Base-by-base conservation (phyloP, 2,113 vertebrate genomes). In the Carassius carassius region DNA sequence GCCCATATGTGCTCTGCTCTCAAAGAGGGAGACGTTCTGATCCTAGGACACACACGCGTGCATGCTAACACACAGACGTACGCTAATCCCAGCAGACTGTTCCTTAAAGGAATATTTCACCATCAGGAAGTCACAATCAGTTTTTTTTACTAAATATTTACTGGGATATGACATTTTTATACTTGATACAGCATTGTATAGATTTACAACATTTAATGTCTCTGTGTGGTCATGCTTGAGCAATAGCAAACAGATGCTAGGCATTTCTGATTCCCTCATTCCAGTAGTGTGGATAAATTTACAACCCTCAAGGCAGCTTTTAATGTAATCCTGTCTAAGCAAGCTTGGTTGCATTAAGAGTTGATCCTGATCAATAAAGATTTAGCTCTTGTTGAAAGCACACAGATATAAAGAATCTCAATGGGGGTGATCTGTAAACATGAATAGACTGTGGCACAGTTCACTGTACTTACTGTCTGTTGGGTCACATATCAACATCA, bases 1-100 rank as follows among this genome's bases (percentile, higher is more conserved):
- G 77, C 25, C 87, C 84, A 86, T 86, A 84, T 88, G 87, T 80
- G 82, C 17, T 82, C 77, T 35, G 44, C 32, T 56, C 77, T 70
- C 19, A 11, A 56, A 82, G 35, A 58, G 62, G 25, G 17, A 65
- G 79, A 85, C 13, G 13, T 60, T 62, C 25, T 79, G 73, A 62
- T 69, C 37, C 25, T 69, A 32, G 37, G 19, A 51, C 19, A 81
- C 3, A 82, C 62, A 62, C 37, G 4, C 17, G 25, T 62, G 32
- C 69, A 65, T 63, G 51, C 32, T 56, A 49, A 62, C 74, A 73
- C 14, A 44, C 58, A 19, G 9, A 9, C 17, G 13, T 32, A 29
- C 19, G 8, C 23, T 56, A 41, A 56, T 29, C 62, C n/a, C 72
- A n/a, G 41, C 16, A 81, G 25, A 67, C 13, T 72, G 41, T 35